A percentile compares a stretch with the other conserved stretches of the same genome.
Evolutionary conservation across 2,797 vertebrate genomes (phyloP).

Genomic region (Cephalopachus bancanus): DNA sequence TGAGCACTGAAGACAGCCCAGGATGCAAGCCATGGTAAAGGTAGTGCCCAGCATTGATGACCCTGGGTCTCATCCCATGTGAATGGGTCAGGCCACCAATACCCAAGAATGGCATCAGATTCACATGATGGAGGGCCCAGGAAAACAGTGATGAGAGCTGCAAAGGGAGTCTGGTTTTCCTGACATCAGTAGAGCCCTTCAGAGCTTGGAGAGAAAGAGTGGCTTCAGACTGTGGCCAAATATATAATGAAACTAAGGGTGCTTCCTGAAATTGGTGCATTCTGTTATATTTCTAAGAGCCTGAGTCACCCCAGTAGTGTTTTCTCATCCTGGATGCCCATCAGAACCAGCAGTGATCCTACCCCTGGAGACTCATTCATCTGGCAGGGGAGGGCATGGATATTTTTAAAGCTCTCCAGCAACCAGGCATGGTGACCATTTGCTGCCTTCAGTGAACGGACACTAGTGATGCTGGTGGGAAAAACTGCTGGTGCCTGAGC

Average conservation of each 20-base stretch:
- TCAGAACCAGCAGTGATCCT: background rate
- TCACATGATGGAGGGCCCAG: background rate
- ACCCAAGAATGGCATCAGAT: fast-evolving
- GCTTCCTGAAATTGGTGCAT: background rate
- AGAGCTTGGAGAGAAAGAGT: background rate
- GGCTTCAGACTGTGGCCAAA: background rate
- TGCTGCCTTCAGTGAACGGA: too few relatives aligned
- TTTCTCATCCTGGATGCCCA: background rate
- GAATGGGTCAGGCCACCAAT: background rate
- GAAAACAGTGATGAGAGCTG: fast-evolving
- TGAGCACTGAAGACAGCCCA: background rate
- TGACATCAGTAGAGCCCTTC: background rate
- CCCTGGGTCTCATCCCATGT: background rate
- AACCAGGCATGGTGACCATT: too few relatives aligned
- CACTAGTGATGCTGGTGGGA: too few relatives aligned
- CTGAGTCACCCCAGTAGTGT: background rate
- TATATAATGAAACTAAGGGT: background rate
- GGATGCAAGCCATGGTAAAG: too few relatives aligned
- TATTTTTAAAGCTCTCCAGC: too few relatives aligned
- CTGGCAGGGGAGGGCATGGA: background rate
- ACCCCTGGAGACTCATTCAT: background rate
- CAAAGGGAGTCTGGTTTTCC: background rate
- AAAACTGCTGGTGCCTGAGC: too few relatives aligned
- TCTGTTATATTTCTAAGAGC: background rate
- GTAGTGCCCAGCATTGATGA: background rate